Base-by-base conservation (phyloP, 2,888 invertebrate genomes). In the Tetanocera ferruginea region DNA sequence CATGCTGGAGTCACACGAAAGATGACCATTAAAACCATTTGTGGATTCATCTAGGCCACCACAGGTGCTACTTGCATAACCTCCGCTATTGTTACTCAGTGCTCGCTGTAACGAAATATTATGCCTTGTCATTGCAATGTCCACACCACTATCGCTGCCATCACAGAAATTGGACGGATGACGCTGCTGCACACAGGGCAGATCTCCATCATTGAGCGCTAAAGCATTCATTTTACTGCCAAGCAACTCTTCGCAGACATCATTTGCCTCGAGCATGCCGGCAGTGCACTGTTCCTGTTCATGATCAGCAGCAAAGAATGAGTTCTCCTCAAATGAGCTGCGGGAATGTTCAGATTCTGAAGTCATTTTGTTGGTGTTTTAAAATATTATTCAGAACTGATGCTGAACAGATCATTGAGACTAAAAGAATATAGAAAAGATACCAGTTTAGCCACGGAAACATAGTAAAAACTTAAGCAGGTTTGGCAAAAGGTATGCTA, bases 131-230 rank as follows among this genome's bases (percentile, higher is more conserved):
- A 80, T 86, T 76, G 91, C 90, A 69, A 95, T 94, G 85, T 95
- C 95, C 19, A 95, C 94, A 5, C 95, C 96, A 85, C 95, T 95
- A 86, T 95, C 95, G 87, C 95, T 95, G 78, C 95, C 95, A 80
- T 95, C 94, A 80, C 85, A 83, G 77, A 77, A 79, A 31, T 74
- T 79, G 52, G 78, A 76, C 66, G 79, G 74, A 71, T 49, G 72
- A 19, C 19, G 75, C 55, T 71, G 72, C 31, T 57, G 62, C 57
- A 62, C 17, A 34, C 52, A 60, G 19, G 17, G 14, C 37, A 57
- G 19, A 23, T 31, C 23, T 1, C 11, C 43, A 94, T 93, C 85
- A 69, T 84, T 85, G 34, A 89, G 79, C 76, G 87, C 88, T 78
- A 87, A 73, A 43, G 84, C 84, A 73, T 84, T 85, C 84, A 89